phyloP scores from a whole-genome alignment of 2,888 invertebrate genomes.

The Diaprepes abbreviatus region DNA sequence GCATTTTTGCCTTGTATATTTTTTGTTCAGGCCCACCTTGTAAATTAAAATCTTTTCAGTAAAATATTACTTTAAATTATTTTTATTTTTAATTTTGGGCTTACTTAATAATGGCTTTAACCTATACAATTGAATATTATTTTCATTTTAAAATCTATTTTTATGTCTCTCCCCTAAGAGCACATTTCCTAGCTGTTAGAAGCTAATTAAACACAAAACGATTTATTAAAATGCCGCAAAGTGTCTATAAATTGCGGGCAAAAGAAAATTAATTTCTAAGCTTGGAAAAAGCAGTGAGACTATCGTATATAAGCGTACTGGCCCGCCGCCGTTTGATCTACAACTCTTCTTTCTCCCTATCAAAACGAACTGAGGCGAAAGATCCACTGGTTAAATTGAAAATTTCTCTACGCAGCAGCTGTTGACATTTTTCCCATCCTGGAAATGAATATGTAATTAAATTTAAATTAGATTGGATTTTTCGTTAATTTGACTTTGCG shows the following conservation, averaged over 20 bases:
- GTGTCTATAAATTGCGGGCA: conserved; percentile 41
- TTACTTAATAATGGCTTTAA: no score
- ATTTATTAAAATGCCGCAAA: conserved; percentile 39
- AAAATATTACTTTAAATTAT: no score
- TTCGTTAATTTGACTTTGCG: conserved; percentile 47
- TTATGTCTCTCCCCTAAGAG: no score
- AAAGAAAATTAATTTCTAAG: conserved; percentile 46
- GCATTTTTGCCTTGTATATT: no score
- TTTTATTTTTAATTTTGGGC: no score
- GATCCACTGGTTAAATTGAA: conserved; percentile 57
- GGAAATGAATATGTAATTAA: conserved; percentile 61
- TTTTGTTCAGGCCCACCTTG: no score
- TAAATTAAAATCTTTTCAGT: no score
- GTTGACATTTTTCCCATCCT: conserved; percentile 61
- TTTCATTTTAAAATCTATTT: no score
- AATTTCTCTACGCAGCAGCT: conserved; percentile 59
- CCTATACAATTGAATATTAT: no score
- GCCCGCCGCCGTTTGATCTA: conserved; percentile 43
- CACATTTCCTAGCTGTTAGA: conserved; percentile 1
- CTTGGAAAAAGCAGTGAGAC: conserved; percentile 41
- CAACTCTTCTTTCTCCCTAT: conserved; percentile 51
- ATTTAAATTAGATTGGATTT: conserved; percentile 59
- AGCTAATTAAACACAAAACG: conserved; percentile 39
- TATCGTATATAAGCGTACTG: conserved; percentile 38
- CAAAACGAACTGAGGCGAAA: conserved; percentile 54